phyloP scores from a whole-genome alignment of 1,140 invertebrate genomes.

The Lepeophtheirus salmonis region DNA sequence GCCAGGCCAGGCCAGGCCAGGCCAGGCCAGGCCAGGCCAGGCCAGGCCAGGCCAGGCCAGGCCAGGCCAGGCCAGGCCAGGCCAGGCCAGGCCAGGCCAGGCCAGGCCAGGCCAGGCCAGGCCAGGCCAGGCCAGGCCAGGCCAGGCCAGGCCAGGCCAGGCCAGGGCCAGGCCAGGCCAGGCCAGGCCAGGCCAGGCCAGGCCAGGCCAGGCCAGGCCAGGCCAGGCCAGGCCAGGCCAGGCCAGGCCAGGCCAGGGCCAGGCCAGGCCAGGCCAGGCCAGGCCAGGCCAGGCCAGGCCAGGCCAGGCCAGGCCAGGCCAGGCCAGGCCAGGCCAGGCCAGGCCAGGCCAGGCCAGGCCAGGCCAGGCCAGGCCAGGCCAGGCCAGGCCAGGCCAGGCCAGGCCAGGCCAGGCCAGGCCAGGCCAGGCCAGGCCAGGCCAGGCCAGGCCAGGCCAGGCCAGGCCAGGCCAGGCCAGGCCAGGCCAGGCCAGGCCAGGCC shows the following conservation, averaged over 20 bases:
- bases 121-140: conserved; percentile 24
- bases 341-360: conserved; percentile 23
- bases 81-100: conserved; percentile 24
- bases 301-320: conserved; percentile 23
- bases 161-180: conserved; percentile 22
- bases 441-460: conserved; percentile 24
- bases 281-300: conserved; percentile 23
- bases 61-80: conserved; percentile 24
- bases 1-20: conserved; percentile 22
- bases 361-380: conserved; percentile 23
- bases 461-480: conserved; percentile 24
- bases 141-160: conserved; percentile 23
- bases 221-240: conserved; percentile 23
- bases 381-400: conserved; percentile 23
- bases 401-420: conserved; percentile 24
- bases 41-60: conserved; percentile 24
- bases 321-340: conserved; percentile 23
- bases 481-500: conserved; percentile 24
- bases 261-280: conserved; percentile 22
- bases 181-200: conserved; percentile 23
- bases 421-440: conserved; percentile 24
- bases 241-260: conserved; percentile 21
- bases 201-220: conserved; percentile 22
- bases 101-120: conserved; percentile 24
- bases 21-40: conserved; percentile 23